Evolutionary conservation across 2,113 vertebrate genomes (phyloP), one percentile per base, ranked within the genome.

Genomic region (Sinocyclocheilus grahami): DNA sequence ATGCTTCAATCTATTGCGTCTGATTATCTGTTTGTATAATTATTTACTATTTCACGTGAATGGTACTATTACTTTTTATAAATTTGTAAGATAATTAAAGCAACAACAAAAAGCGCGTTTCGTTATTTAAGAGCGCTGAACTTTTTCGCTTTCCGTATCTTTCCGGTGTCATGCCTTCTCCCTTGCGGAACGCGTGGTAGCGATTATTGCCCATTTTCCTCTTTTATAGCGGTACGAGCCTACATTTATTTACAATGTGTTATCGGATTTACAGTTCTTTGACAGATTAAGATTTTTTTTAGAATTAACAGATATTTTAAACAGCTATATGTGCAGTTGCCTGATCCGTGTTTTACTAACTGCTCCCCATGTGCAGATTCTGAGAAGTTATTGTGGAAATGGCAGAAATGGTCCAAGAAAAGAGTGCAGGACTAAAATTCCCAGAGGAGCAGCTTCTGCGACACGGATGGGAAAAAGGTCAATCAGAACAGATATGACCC

Each of bases 401-500:
- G 95, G 90, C 92, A 0, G 93, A 87, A 24, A 5, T 27, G 85
- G 14, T 67, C 5, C 77, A 75, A 27, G 84, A 91, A 48, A 95
- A 95, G 87, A 93, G 92, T 78, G 87, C 83, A 37, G 96, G 95
- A 30, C 90, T 96, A 90, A 94, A 91, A 55, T 97, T 98, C 89
- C 97, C 97, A 0, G 97, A 97, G 90, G 85, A 93, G 65, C 96
- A 96, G 72, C 92, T 98, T 80, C 92, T 93, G n/a, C 94, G 95
- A n/a, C 96, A 97, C n/a, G 97, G 97, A 75, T 98, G 97, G 97
- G 93, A 93, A 72, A 92, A 92, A 82, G 97, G 97, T 97, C 90
- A 77, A 6, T 0, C 24, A 51, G 2, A 14, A 37, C 1, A 11
- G 3, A 8, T 39, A 71, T 3, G 33, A 20, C 9, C 1, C 58